phyloP scores from a whole-genome alignment of 2,113 vertebrate genomes.

The Myotis brandtii region DNA sequence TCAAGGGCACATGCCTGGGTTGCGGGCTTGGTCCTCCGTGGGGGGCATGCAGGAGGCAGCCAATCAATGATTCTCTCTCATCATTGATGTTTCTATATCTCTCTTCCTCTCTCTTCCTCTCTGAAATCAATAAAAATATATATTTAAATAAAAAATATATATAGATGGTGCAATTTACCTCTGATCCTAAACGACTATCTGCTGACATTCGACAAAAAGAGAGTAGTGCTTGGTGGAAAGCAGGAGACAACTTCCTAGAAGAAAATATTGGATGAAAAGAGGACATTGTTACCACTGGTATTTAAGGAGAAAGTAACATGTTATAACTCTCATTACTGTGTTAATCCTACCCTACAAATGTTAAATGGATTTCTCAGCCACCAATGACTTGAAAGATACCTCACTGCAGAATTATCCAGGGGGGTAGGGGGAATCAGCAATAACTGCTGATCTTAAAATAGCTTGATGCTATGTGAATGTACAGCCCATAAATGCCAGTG shows the following conservation, averaged over 20 bases:
- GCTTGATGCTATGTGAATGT: not conserved
- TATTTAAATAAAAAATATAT: too few species aligned
- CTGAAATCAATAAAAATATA: too few species aligned
- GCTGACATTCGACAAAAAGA: slow-evolving; percentile 99
- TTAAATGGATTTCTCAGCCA: not conserved
- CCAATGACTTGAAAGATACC: not conserved
- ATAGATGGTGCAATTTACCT: slow-evolving; percentile 87
- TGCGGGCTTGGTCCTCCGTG: too few species aligned
- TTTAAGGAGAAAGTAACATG: not conserved
- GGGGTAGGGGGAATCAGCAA: not conserved
- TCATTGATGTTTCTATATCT: too few species aligned
- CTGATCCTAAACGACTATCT: slow-evolving; percentile 97
- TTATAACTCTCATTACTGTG: not conserved
- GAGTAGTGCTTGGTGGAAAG: slow-evolving; percentile 97
- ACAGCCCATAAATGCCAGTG: not conserved
- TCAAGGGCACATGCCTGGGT: too few species aligned
- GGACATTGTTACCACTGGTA: not conserved
- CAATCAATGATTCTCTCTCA: too few species aligned
- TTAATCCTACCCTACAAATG: not conserved
- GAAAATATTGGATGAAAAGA: not conserved
- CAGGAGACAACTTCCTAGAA: slow-evolving; percentile 95
- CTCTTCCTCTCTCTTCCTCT: too few species aligned
- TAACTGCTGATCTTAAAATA: not conserved
- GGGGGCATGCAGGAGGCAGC: too few species aligned
- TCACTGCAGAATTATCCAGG: not conserved